These are phyloP conservation scores for Pagetopsis macropterus DNA, from an alignment of 2,797 vertebrate genomes.

Conservation along the genomic window DNA sequence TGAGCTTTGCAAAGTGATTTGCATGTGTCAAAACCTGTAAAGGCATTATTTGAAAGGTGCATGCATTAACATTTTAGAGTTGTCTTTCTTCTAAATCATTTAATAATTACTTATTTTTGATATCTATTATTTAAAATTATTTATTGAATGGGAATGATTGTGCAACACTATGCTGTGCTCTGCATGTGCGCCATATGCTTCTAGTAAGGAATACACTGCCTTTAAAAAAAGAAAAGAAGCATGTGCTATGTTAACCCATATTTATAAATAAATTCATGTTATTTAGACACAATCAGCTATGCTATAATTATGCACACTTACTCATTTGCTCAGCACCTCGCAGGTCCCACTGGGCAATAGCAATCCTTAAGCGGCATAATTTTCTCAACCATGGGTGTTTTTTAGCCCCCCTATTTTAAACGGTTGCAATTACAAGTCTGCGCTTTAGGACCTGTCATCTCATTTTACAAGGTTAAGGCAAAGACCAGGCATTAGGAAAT, in stretches of 20 bases:
- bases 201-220: conserved; percentile 34
- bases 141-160: conserved; percentile 35
- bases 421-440: conserved; percentile 81
- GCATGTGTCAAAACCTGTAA: conserved; percentile 73
- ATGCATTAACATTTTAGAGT: conserved; percentile 29
- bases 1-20: conserved; percentile 64
- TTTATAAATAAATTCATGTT: conserved; percentile 78
- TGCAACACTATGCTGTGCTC: conserved; percentile 21
- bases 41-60: conserved; percentile 38
- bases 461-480: conserved; percentile 81
- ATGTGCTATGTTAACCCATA: conserved; percentile 49
- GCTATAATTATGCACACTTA: conserved; percentile 80
- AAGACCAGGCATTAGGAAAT: conserved; percentile 79
- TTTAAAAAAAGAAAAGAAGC: conserved; percentile 24
- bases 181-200: conserved; percentile 54
- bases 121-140: conserved; percentile 20
- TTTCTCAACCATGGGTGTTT: conserved; percentile 68
- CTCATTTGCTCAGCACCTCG: conserved; percentile 76
- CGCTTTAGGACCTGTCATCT: conserved; percentile 82
- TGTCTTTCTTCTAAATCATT: background rate
- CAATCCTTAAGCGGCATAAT: conserved; percentile 75
- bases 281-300: conserved; percentile 75
- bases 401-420: conserved; percentile 71
- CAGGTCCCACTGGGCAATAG: conserved; percentile 72
- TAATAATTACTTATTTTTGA: background rate